phyloP scores from a whole-genome alignment of 1,140 invertebrate genomes.

The Caenorhabditis inopinata region DNA sequence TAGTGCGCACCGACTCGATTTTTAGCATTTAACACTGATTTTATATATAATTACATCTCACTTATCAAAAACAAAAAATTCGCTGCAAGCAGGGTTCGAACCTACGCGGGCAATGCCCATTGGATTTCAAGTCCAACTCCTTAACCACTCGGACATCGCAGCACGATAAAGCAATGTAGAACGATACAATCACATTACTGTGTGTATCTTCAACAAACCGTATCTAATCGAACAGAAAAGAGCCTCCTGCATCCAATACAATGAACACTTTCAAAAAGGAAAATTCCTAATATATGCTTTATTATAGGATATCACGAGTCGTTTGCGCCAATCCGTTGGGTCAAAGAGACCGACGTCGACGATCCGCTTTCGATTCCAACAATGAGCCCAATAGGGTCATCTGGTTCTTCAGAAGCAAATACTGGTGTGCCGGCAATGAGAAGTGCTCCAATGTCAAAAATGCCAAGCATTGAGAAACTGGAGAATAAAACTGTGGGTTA shows the following conservation, averaged over 20 bases:
- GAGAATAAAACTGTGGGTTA: conserved; percentile 12
- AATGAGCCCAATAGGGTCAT: conserved; percentile 35
- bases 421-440: background rate
- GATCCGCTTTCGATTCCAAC: conserved; percentile 33
- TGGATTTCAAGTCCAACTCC: conserved; percentile 87
- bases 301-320: too few species aligned
- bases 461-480: conserved; percentile 13
- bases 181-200: background rate
- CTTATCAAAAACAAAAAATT: background rate
- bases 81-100: conserved; percentile 85
- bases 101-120: conserved; percentile 83
- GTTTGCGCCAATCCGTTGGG: conserved; percentile 28
- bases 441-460: conserved; percentile 27
- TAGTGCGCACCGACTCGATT: too few species aligned
- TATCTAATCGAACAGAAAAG: too few species aligned
- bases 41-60: too few species aligned
- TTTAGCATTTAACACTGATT: too few species aligned
- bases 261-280: too few species aligned
- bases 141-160: conserved; percentile 85
- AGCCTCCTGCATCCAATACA: too few species aligned
- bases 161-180: background rate
- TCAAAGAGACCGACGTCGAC: conserved; percentile 42
- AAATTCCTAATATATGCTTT: too few species aligned
- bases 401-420: conserved; percentile 14
- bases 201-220: background rate